Evolutionary conservation across 2,797 vertebrate genomes (phyloP).

Genomic region (Cercopithecus diana): DNA sequence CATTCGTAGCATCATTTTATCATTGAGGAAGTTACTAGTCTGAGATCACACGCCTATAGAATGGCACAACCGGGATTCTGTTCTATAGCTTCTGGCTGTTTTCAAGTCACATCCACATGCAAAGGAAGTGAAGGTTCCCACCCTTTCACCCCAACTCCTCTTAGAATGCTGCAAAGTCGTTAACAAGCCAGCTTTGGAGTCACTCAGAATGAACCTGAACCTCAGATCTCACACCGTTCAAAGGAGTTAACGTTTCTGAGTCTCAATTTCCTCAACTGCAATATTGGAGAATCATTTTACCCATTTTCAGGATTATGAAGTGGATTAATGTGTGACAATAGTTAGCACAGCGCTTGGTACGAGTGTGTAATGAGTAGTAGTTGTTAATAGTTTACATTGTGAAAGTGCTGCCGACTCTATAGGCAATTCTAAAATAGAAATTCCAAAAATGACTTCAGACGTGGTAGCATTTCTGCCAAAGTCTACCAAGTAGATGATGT

Average conservation of each 20-base stretch:
- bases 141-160: not conserved
- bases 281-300: not conserved
- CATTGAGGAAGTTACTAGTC: not conserved
- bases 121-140: not conserved
- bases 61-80: not conserved
- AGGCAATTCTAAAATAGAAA: slow-evolving; percentile 6
- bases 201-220: not conserved
- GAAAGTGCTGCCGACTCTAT: not conserved
- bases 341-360: not conserved
- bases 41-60: not conserved
- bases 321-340: not conserved
- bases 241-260: not conserved
- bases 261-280: not conserved
- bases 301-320: not conserved
- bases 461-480: not conserved
- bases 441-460: not conserved
- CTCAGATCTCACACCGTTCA: not conserved
- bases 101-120: not conserved
- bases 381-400: slow-evolving; percentile 15
- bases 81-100: not conserved
- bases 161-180: not conserved
- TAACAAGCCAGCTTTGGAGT: not conserved
- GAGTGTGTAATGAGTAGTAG: not conserved
- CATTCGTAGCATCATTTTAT: not conserved
- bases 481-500: not conserved